Conservation (phyloP, 1,140 invertebrate genomes). For the Cydia strobilella region DNA sequence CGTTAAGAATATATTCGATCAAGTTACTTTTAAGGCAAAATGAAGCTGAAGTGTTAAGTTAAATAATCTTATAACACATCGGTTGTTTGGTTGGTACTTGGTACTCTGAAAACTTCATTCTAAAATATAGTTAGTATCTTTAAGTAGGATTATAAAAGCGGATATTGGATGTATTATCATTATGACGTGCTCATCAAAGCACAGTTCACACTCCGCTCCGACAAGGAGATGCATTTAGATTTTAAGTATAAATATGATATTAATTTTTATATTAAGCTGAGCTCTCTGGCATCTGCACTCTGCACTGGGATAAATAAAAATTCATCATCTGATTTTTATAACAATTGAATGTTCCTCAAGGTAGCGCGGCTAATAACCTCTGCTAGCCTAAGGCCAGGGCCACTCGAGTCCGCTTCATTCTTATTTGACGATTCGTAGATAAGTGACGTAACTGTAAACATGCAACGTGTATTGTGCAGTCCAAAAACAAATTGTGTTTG, state of each 20-base stretch:
- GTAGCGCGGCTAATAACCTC: not conserved
- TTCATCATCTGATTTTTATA: too few species aligned
- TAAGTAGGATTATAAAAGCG: too few species aligned
- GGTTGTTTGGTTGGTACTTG: not conserved
- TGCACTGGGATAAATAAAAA: too few species aligned
- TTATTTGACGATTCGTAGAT: not conserved
- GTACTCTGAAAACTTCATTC: not conserved
- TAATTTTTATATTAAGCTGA: too few species aligned
- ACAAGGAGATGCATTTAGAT: too few species aligned
- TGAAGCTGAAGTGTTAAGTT: too few species aligned
- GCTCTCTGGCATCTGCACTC: too few species aligned
- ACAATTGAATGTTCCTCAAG: not conserved
- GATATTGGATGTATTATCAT: too few species aligned
- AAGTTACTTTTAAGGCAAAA: not conserved
- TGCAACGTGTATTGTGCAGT: not conserved
- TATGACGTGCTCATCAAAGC: too few species aligned
- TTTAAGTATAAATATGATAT: too few species aligned
- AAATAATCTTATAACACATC: not conserved
- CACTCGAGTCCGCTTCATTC: not conserved
- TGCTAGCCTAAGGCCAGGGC: constrained; percentile 1
- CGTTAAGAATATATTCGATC: not conserved
- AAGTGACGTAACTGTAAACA: constrained; percentile 2
- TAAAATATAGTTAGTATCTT: too few species aligned
- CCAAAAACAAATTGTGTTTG: not conserved
- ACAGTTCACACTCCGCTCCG: too few species aligned